Base-by-base conservation (phyloP, 2,113 vertebrate species). In the Dicentrarchus labrax region DNA sequence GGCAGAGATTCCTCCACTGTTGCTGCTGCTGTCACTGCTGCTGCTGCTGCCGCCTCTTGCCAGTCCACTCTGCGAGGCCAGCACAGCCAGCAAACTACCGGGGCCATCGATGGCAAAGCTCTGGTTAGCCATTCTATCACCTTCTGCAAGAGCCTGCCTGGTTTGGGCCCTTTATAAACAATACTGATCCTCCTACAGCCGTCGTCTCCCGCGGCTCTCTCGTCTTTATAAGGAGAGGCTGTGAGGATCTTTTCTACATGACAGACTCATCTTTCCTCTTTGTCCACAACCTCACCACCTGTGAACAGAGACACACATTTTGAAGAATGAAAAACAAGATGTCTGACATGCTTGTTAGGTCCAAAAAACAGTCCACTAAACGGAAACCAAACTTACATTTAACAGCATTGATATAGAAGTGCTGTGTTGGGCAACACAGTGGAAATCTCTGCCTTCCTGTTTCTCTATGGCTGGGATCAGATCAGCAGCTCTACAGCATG, bases 51-150 rank as follows among this genome's bases (percentile, higher is more conserved):
- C 86, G 68, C 94, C 77, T 86, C 95, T 88, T 68, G 94, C 91
- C 92, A 92, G 68, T 81, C 93, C 96, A 41, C 96, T 96, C 30
- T 96, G 95, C 21, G 96, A 96, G 69, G 95, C 95, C 86, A 95
- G 91, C 69, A 95, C 94, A 10, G 95, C 94, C 81, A 94, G 90
- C 91, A 96, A 90, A 87, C 94, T 94, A 76, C 94, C 93, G 19
- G 95, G 95, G 67, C 95, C 96, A n/a, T 96, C 95, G 57, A 95
- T 95, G 92, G 95, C 95, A 72, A 97, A 97, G 78, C 95, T 97
- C 93, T 96, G 96, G 95, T 97, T 97, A 90, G 96, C 94, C 96
- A 96, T 96, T 80, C 89, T 93, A 74, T 82, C 83, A 30, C 78
- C 88, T 81, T 78, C 92, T 78, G 12, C 80, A 13, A 64, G 83